phyloP scores from a whole-genome alignment of 1,140 invertebrate genomes.

The Diabrotica virgifera region DNA sequence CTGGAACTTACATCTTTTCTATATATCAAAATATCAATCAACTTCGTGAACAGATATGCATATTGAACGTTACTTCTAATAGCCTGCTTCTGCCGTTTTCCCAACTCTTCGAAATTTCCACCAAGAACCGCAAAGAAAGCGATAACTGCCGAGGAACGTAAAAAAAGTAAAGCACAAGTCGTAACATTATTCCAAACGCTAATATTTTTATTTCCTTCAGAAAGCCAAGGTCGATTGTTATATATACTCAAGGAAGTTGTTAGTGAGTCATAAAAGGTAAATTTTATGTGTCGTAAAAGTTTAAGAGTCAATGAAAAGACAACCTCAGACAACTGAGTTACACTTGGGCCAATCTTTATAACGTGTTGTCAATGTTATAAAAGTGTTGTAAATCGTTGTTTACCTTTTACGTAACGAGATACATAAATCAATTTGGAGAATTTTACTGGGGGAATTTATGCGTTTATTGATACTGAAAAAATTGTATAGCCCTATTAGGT shows the following conservation, averaged over 20 bases:
- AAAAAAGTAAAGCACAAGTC: background rate
- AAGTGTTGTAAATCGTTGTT: conserved; percentile 37
- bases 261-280: conserved; percentile 48
- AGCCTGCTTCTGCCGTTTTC: no score
- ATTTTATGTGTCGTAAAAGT: conserved; percentile 48
- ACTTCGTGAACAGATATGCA: no score
- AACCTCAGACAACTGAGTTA: conserved; percentile 39
- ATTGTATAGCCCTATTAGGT: no score
- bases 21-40: no score
- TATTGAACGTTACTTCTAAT: no score
- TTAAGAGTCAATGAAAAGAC: conserved; percentile 47
- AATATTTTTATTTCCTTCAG: conserved; percentile 20
- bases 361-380: conserved; percentile 31
- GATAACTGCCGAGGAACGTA: no score
- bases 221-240: conserved; percentile 41
- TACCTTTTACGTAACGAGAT: conserved; percentile 3
- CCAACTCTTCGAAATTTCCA: no score
- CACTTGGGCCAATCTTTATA: conserved; percentile 32
- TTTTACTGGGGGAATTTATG: background rate
- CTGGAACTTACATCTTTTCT: no score
- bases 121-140: no score
- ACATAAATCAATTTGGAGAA: background rate
- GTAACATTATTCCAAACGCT: conserved; percentile 1
- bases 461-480: no score
- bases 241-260: conserved; percentile 20